These are phyloP conservation scores for Puntigrus tetrazona DNA, from an alignment of 2,113 vertebrate species.

Conservation along the genomic window DNA sequence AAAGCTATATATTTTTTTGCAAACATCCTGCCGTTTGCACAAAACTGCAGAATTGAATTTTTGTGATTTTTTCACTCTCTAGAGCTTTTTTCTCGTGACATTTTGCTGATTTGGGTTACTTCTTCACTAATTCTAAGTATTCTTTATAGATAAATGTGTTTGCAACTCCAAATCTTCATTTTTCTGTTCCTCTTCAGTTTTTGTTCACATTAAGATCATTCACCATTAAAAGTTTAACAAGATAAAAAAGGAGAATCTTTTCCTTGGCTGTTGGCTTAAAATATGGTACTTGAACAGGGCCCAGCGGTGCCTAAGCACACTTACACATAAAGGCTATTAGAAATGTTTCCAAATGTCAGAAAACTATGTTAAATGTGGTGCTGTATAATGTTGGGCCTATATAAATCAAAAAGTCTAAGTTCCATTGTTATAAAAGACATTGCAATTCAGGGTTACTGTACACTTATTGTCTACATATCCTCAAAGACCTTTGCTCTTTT, in stretches of 20 bases:
- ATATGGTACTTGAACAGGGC: background rate
- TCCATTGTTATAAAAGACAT: background rate
- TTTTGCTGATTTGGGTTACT: background rate
- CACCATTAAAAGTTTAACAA: background rate
- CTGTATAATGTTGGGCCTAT: too few relatives aligned
- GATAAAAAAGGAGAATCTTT: background rate
- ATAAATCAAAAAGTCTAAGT: too few relatives aligned
- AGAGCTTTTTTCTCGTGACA: background rate
- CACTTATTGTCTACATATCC: background rate
- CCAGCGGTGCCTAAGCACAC: background rate
- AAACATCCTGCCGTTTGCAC: background rate
- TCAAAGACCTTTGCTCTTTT: background rate
- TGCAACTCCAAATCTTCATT: background rate
- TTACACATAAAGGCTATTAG: background rate
- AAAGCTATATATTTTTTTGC: background rate
- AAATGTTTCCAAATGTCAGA: background rate
- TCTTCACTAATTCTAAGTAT: background rate
- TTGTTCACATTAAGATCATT: background rate
- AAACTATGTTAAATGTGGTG: too few relatives aligned
- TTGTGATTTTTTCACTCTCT: background rate
- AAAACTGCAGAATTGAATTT: background rate
- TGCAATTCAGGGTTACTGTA: background rate
- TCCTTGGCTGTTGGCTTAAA: background rate
- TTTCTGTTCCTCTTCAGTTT: constrained; percentile 3
- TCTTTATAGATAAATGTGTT: background rate